Evolutionary conservation across 2,797 vertebrate species (phyloP).

Genomic region (Leptodactylus fallax): DNA sequence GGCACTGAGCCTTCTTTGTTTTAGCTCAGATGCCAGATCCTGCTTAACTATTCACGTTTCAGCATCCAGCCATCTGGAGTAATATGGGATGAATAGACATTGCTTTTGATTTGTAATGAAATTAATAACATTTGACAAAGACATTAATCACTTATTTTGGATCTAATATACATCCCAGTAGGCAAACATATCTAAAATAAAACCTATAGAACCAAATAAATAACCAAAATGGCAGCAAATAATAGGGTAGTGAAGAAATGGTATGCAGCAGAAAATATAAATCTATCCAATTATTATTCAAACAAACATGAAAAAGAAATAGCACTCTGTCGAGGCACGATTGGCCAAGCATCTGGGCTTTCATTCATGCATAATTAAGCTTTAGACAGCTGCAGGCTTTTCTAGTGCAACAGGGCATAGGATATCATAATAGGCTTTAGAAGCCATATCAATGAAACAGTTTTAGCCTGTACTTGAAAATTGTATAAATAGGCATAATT

Average conservation of each 20-base stretch:
- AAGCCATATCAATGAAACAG: constrained; percentile 66
- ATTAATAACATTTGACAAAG: constrained; percentile 75
- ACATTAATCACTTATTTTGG: constrained; percentile 69
- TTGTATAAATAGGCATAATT: constrained; percentile 65
- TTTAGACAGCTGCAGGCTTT: constrained; percentile 78
- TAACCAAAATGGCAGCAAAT: constrained; percentile 59
- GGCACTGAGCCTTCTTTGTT: constrained; percentile 77
- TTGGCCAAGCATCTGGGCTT: constrained; percentile 75
- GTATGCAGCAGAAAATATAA: constrained; percentile 71
- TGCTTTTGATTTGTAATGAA: constrained; percentile 71
- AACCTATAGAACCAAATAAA: constrained; percentile 66
- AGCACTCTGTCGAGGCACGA: constrained; percentile 68
- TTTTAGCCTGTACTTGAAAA: constrained; percentile 67
- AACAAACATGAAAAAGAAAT: constrained; percentile 74
- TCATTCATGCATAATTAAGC: constrained; percentile 80
- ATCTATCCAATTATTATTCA: constrained; percentile 75
- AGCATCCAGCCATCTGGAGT: constrained; percentile 74
- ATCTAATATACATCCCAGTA: constrained; percentile 60
- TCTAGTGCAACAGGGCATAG: constrained; percentile 66
- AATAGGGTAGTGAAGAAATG: constrained; percentile 57
- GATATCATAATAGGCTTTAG: constrained; percentile 72
- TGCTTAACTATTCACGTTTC: constrained; percentile 73
- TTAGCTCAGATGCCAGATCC: constrained; percentile 72
- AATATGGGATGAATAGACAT: constrained; percentile 71
- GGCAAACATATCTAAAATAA: constrained; percentile 67